Evolutionary conservation across 1,140 invertebrate species (phyloP).

Genomic region (Diachasma alloeum): DNA sequence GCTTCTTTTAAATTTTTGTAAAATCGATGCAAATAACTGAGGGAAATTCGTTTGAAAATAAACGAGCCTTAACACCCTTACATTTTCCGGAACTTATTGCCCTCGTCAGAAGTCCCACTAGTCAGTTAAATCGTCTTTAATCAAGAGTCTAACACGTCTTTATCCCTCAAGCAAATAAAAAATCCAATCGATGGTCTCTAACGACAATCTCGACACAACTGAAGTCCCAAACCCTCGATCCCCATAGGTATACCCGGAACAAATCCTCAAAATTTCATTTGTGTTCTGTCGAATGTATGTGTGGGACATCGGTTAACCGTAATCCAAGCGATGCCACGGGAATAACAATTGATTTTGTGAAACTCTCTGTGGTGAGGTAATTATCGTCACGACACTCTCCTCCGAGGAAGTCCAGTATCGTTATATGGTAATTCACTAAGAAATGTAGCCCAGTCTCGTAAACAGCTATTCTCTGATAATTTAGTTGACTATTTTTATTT

Average conservation of each 20-base stretch:
- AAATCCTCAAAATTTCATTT: neutral
- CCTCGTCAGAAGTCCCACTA: too few species aligned
- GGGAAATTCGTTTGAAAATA: too few species aligned
- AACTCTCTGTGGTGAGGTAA: constrained; percentile 58
- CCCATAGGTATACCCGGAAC: neutral
- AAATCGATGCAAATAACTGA: too few species aligned
- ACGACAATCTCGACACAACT: too few species aligned
- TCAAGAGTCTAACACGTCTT: too few species aligned
- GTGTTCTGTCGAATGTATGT: neutral
- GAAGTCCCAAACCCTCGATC: neutral
- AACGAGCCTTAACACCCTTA: too few species aligned
- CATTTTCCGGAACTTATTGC: too few species aligned
- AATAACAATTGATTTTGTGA: constrained; percentile 50
- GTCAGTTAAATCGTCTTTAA: too few species aligned
- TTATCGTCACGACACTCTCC: constrained; percentile 33
- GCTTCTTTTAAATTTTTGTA: too few species aligned
- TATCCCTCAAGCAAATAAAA: too few species aligned
- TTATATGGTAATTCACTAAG: neutral
- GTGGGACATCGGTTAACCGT: constrained; percentile 33
- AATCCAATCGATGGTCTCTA: too few species aligned
- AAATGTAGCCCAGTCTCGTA: neutral
- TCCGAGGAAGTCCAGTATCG: neutral
- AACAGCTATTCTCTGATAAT: neutral
- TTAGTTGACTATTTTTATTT: neutral
- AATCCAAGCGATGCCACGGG: constrained; percentile 31